Percentiles rank a stretch among this genome's conserved stretches.
Evolutionary conservation across 2,113 vertebrate genomes (phyloP).

Genomic region (Gavia stellata): DNA sequence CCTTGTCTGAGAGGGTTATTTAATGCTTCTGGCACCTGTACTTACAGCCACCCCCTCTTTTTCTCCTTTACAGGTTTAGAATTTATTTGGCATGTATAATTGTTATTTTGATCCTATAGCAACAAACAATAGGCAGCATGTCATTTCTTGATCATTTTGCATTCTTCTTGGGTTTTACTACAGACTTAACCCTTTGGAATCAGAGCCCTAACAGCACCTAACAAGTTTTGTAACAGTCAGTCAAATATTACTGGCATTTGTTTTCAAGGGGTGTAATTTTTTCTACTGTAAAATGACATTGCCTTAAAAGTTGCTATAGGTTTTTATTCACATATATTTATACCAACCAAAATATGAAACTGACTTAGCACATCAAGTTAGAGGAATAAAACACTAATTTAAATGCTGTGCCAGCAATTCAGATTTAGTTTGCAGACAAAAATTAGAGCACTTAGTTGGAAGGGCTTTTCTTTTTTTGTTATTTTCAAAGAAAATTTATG

Average conservation of each 20-base stretch:
- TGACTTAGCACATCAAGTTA: neutral
- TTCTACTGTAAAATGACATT: neutral
- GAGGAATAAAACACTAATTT: neutral
- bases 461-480: neutral
- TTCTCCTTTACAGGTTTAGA: slow-evolving; percentile 75
- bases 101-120: slow-evolving; percentile 80
- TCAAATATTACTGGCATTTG: neutral
- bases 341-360: neutral
- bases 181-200: slow-evolving; percentile 67
- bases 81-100: slow-evolving; percentile 83
- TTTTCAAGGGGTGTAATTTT: neutral
- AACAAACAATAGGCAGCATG: slow-evolving; percentile 80
- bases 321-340: neutral
- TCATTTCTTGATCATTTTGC: slow-evolving; percentile 72
- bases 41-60: slow-evolving; percentile 67
- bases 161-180: slow-evolving; percentile 65
- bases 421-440: neutral
- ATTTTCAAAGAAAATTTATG: neutral
- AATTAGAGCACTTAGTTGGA: neutral
- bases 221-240: neutral
- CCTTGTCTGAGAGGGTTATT: slow-evolving; percentile 82
- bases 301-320: neutral
- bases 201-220: neutral
- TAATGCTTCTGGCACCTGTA: slow-evolving; percentile 83
- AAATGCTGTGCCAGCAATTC: neutral